phyloP scores from a whole-genome alignment of 2,888 invertebrate species.

The Hipparchia sbordonii region DNA sequence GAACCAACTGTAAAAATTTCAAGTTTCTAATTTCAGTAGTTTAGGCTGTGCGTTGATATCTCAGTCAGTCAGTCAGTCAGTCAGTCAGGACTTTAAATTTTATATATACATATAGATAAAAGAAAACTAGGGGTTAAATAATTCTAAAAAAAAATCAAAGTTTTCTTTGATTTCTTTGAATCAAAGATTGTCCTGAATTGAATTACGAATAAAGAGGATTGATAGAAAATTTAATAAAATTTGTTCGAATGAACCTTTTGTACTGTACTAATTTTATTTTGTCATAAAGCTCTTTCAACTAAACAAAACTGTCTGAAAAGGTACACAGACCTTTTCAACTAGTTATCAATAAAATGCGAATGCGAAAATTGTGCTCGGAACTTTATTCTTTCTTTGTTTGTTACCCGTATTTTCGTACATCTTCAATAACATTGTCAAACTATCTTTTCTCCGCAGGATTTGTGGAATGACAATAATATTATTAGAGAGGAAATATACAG shows the following conservation, averaged over 20 bases:
- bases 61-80: too few relatives aligned
- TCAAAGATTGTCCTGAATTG: background rate
- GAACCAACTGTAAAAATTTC: too few relatives aligned
- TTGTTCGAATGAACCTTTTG: background rate
- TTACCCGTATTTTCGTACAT: slow-evolving; percentile 57
- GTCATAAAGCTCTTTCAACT: slow-evolving; percentile 10
- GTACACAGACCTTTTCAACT: slow-evolving; percentile 26
- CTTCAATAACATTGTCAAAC: slow-evolving; percentile 62
- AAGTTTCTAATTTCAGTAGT: too few relatives aligned
- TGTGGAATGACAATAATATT: slow-evolving; percentile 59
- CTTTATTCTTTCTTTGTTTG: slow-evolving; percentile 53
- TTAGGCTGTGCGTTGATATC: too few relatives aligned
- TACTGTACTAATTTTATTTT: slow-evolving; percentile 12
- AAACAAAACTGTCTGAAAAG: slow-evolving; percentile 20
- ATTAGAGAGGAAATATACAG: slow-evolving; percentile 60
- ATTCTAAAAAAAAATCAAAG: too few relatives aligned
- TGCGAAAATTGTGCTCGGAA: slow-evolving; percentile 41
- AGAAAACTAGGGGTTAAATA: too few relatives aligned
- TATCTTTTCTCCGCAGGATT: slow-evolving; percentile 54
- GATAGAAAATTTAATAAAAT: too few relatives aligned
- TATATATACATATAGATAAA: too few relatives aligned
- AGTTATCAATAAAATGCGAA: slow-evolving; percentile 36
- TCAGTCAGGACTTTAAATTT: too few relatives aligned
- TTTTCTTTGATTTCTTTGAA: too few relatives aligned
- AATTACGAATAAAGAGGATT: background rate